phyloP scores from a whole-genome alignment of 2,888 invertebrate species.

The Idaea aversata region DNA sequence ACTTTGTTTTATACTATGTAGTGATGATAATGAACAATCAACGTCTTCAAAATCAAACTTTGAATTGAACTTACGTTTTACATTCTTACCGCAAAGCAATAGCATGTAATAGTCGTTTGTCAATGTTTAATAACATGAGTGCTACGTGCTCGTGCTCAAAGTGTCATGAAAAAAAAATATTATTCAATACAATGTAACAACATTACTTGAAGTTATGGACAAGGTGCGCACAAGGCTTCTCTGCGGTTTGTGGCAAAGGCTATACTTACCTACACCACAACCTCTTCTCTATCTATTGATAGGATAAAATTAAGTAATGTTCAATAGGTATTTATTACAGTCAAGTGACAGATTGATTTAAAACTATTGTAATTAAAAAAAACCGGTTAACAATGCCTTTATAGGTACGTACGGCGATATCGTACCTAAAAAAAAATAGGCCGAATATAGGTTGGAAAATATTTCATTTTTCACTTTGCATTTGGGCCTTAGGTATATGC shows the following conservation, averaged over 20 bases:
- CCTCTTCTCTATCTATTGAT: neutral
- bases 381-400: too few species aligned
- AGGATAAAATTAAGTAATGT: neutral
- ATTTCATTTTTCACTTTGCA: too few species aligned
- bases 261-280: constrained; percentile 4
- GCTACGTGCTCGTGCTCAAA: neutral
- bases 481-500: too few species aligned
- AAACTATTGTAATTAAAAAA: neutral
- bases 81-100: neutral
- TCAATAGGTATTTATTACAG: neutral
- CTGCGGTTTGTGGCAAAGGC: constrained; percentile 34
- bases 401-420: too few species aligned
- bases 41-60: neutral
- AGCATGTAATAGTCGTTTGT: neutral
- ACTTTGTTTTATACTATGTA: too few species aligned
- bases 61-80: neutral
- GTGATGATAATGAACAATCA: neutral
- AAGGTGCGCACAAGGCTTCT: constrained; percentile 37
- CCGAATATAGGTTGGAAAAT: too few species aligned
- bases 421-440: too few species aligned
- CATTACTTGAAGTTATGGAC: constrained; percentile 20
- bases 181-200: constrained; percentile 14
- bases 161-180: neutral
- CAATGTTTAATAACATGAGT: neutral
- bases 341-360: neutral